Percentiles rank a stretch among this genome's conserved stretches.
These are phyloP conservation scores for Aricia artaxerxes DNA, from an alignment of 2,888 invertebrate genomes.

Conservation along the genomic window DNA sequence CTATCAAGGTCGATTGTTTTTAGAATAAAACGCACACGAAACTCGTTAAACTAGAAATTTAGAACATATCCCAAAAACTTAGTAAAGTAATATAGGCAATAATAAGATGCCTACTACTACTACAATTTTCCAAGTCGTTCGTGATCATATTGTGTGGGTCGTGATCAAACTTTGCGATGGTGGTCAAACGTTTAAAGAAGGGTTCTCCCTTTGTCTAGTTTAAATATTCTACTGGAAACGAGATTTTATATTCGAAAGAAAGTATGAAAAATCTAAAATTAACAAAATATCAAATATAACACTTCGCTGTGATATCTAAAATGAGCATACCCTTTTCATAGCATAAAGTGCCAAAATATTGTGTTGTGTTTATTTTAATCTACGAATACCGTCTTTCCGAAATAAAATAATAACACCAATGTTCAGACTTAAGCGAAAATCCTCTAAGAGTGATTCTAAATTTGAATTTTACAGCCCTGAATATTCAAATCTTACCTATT, in stretches of 20 bases:
- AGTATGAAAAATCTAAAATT: background rate
- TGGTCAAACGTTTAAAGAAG: background rate
- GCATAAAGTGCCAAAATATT: slow-evolving; percentile 57
- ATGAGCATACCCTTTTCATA: slow-evolving; percentile 49
- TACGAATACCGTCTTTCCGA: slow-evolving; percentile 58
- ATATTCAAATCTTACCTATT: slow-evolving; percentile 39
- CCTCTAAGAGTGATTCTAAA: slow-evolving; percentile 68
- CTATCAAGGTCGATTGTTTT: background rate
- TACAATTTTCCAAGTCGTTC: background rate
- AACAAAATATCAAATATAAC: slow-evolving; percentile 16
- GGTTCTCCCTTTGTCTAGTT: background rate
- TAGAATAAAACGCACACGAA: background rate
- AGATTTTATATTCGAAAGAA: background rate
- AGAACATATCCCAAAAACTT: slow-evolving; percentile 1
- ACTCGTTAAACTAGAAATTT: background rate
- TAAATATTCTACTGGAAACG: background rate
- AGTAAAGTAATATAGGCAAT: background rate
- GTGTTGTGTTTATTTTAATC: slow-evolving; percentile 46
- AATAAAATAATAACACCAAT: slow-evolving; percentile 69
- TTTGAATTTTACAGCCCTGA: slow-evolving; percentile 57
- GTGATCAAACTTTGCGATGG: background rate
- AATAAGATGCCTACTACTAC: background rate
- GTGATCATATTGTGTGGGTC: background rate
- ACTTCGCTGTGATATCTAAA: slow-evolving; percentile 34
- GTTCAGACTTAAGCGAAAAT: slow-evolving; percentile 61